These are phyloP conservation scores for Sebastes trivittatus DNA, from an alignment of 2,797 vertebrate genomes.

Conservation along the genomic window DNA sequence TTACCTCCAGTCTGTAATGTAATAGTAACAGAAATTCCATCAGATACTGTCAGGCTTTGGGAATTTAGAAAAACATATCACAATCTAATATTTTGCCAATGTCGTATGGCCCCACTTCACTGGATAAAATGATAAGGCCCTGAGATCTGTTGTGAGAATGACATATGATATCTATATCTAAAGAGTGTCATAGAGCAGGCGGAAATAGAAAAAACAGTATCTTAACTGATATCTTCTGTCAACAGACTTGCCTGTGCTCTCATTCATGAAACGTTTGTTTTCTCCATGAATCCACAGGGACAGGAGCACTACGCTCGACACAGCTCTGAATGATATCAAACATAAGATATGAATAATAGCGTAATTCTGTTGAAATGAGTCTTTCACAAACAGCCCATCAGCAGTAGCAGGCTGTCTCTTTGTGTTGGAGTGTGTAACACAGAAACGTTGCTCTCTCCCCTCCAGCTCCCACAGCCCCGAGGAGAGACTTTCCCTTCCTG, in stretches of 20 bases:
- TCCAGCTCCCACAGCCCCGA: slow-evolving; percentile 48
- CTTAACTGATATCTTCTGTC: background rate
- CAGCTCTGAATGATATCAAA: slow-evolving; percentile 31
- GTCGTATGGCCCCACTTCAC: background rate
- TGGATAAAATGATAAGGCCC: background rate
- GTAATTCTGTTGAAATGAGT: slow-evolving; percentile 34
- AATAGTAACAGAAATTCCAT: background rate
- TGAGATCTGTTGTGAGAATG: background rate
- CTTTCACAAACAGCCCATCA: slow-evolving; percentile 47
- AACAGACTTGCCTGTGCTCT: background rate
- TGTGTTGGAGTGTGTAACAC: slow-evolving; percentile 54
- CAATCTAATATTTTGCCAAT: background rate
- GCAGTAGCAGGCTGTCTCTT: slow-evolving; percentile 47
- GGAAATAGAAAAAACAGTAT: background rate
- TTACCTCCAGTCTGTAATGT: background rate
- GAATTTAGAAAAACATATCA: background rate
- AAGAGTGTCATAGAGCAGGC: background rate
- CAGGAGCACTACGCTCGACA: background rate
- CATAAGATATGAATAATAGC: slow-evolving; percentile 32
- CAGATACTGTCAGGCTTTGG: background rate
- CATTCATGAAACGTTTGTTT: slow-evolving; percentile 1
- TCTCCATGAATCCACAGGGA: slow-evolving; percentile 19
- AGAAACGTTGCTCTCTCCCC: slow-evolving; percentile 44
- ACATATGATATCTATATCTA: background rate
- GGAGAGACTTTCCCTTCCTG: slow-evolving; percentile 63